Evolutionary conservation across 2,888 invertebrate genomes (phyloP), one percentile per base, ranked within the genome.

Genomic region (Macrosiphum euphorbiae): DNA sequence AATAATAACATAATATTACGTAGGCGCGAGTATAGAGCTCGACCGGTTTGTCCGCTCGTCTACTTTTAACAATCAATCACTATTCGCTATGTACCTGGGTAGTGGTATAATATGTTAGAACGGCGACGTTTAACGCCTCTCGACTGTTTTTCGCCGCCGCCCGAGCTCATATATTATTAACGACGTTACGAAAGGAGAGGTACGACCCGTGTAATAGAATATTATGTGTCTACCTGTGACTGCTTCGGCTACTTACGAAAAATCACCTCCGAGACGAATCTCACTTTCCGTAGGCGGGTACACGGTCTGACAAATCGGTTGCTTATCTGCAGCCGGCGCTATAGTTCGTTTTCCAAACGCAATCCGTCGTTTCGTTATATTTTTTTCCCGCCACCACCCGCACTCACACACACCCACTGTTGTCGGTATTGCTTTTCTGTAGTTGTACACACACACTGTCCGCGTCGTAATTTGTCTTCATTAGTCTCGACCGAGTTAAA

Each of bases 381-480:
- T 91, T 55, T 35, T 90, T 90, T 84, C 41, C 11, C 35, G 20
- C 2, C 7, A 28, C 50, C 28, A 41, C 78, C 28, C 35, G 35
- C 86, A 26, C 84, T 24, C 26, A 26, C n/a, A 35, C n/a, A 44
- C 86, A 28, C 84, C 44, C 44, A 1, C 16, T 13, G 28, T 44
- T 44, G 86, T 55, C 5, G 55, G 55, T 86, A 47, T 50, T 86
- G 28, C 47, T 86, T 86, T 86, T 52, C 90, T 26, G 26, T 16
- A 16, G 55, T 20, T 20, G 55, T 52, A 52, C 44, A 26, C 24
- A 28, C 41, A 61, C 41, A 58, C 10, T 16, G 26, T 58, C 61
- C 50, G 28, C 67, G 50, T 67, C 35, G 93, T 90, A 94, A 94
- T 94, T 94, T 94, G 89, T 94, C 90, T 94, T 94, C 90, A 94